Evolutionary conservation across 2,888 invertebrate species (phyloP), one percentile per base, ranked within the genome.

Genomic region (Amphipyra tragopoginis): DNA sequence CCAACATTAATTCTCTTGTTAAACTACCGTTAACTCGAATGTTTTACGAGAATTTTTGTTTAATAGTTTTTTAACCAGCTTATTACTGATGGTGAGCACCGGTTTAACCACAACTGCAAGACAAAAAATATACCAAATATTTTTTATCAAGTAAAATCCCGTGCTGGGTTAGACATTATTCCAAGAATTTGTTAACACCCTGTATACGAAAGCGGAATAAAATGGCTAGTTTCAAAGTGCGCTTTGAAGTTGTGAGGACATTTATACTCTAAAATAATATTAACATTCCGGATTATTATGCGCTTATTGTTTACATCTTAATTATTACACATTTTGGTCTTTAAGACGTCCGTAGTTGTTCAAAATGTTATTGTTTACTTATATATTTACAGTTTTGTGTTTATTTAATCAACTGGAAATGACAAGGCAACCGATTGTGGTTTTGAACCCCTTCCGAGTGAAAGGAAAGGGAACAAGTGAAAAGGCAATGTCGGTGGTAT

Each of bases 401-500:
- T 64, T 45, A 54, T 45, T 56, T 29, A 68, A 72, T 61, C 43
- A 68, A 61, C 45, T 65, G 29, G 40, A 21, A 29, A 7, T 5
- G 29, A 7, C 29, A 29, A 29, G 29, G 5, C 29, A 7, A 56
- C 50, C 64, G 38, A 54, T 72, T 72, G 67, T 57, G 66, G 65
- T 59, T 53, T 36, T 42, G 36, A 72, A 47, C 21, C 42, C 45
- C 57, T 61, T 40, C 5, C 9, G 6, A 54, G 39, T 50, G 43
- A 64, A 48, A 72, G 43, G 55, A 50, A 48, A 61, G 39, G 53
- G 57, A 15, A 45, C 34, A 45, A 7, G 58, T 56, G 61, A 58
- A 72, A 50, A 63, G 68, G 53, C 61, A 76, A 43, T 56, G 54
- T 51, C 42, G 26, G 48, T 11, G 36, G 49, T 62, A 43, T 56